phyloP scores from a whole-genome alignment of 2,113 vertebrate species.

The Cinclus mexicanus region DNA sequence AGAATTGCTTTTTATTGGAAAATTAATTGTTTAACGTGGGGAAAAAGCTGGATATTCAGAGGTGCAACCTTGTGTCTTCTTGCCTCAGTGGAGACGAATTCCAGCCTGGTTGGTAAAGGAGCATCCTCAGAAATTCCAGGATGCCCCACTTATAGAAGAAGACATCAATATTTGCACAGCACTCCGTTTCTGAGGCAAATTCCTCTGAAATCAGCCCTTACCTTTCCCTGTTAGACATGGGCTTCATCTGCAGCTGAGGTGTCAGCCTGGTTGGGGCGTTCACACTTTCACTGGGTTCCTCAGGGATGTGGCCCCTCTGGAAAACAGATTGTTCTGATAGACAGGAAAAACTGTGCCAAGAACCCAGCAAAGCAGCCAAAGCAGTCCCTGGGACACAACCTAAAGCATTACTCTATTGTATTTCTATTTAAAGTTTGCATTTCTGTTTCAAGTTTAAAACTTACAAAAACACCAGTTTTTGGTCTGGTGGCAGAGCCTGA shows the following conservation, averaged over 20 bases:
- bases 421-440: not conserved
- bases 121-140: not conserved
- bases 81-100: not conserved
- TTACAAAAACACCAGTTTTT: not conserved
- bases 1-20: not conserved
- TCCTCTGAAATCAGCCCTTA: constrained; percentile 1
- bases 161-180: no score
- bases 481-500: not conserved
- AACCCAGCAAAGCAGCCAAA: not conserved
- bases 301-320: constrained; percentile 80
- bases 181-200: not conserved
- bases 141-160: not conserved
- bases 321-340: constrained; percentile 35
- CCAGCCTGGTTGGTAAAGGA: not conserved
- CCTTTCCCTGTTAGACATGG: constrained; percentile 98
- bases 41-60: not conserved
- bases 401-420: fast-evolving
- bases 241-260: constrained; percentile 94
- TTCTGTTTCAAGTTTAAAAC: not conserved
- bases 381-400: not conserved
- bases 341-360: not conserved
- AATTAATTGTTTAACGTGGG: not conserved
- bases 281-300: constrained; percentile 84
- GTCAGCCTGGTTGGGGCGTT: constrained; percentile 80
- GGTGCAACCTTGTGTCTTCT: not conserved